Evolutionary conservation across 2,797 vertebrate species (phyloP).

Genomic region (Gymnopithys bicolor): DNA sequence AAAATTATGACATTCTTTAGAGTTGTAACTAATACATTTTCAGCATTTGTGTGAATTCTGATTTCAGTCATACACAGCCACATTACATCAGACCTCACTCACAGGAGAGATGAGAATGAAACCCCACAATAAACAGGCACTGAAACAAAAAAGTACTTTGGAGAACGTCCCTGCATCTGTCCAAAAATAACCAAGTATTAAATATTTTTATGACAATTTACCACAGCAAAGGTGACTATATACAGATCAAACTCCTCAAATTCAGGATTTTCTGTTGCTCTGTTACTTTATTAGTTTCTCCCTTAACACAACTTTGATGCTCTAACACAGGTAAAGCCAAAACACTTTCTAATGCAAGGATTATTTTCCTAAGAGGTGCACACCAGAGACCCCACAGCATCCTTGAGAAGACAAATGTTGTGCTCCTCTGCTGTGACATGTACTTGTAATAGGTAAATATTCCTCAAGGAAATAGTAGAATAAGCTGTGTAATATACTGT

Average conservation of each 20-base stretch:
- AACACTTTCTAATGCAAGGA: neutral
- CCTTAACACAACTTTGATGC: neutral
- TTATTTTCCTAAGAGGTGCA: neutral
- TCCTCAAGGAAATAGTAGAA: neutral
- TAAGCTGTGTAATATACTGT: neutral
- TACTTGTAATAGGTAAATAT: neutral
- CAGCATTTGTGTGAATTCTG: neutral
- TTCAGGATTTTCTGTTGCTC: neutral
- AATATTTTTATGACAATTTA: neutral
- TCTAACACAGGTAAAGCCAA: neutral
- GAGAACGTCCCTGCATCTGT: neutral
- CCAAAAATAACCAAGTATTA: neutral
- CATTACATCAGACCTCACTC: neutral
- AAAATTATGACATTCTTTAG: neutral
- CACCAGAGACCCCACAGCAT: neutral
- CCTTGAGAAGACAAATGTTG: neutral
- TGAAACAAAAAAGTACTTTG: neutral
- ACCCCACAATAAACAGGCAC: neutral
- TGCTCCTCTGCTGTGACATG: neutral
- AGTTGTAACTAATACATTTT: neutral
- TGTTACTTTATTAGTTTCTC: neutral
- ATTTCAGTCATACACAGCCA: neutral
- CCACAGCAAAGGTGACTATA: neutral
- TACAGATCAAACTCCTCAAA: neutral
- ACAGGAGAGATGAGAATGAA: neutral